These are phyloP conservation scores for Cyphomyrus plagiostoma DNA, from an alignment of 2,113 vertebrate species.

Conservation along the genomic window DNA sequence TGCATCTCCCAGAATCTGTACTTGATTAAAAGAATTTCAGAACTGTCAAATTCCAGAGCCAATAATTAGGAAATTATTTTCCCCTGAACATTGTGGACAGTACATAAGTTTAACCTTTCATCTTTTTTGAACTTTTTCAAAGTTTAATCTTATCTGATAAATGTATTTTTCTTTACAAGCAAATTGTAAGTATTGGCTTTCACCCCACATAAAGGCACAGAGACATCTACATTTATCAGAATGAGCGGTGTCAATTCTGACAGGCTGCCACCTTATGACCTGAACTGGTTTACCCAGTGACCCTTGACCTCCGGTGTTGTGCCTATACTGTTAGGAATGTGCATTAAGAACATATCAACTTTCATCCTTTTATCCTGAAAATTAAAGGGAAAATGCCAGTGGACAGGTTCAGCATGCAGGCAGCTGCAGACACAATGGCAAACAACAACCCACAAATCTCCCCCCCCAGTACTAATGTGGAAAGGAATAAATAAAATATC, in stretches of 20 bases:
- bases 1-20: background rate
- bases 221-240: background rate
- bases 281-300: background rate
- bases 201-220: background rate
- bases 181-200: background rate
- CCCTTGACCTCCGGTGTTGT: background rate
- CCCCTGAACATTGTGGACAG: background rate
- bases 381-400: slow-evolving; percentile 1
- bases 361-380: slow-evolving; percentile 9
- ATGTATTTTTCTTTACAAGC: background rate
- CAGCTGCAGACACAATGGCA: slow-evolving; percentile 23
- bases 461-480: slow-evolving; percentile 4
- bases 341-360: background rate
- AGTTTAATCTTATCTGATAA: background rate
- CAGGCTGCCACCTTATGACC: background rate
- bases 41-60: background rate
- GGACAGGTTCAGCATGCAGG: background rate
- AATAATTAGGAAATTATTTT: background rate
- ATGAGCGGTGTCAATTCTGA: background rate
- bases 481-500: slow-evolving; percentile 25
- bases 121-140: background rate
- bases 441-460: slow-evolving; percentile 14
- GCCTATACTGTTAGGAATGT: slow-evolving; percentile 13
- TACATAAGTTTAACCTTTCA: background rate
- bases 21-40: background rate